Percentiles rank a stretch among this genome's conserved stretches.
phyloP scores from a whole-genome alignment of 2,888 invertebrate genomes.

The Serripes groenlandicus region DNA sequence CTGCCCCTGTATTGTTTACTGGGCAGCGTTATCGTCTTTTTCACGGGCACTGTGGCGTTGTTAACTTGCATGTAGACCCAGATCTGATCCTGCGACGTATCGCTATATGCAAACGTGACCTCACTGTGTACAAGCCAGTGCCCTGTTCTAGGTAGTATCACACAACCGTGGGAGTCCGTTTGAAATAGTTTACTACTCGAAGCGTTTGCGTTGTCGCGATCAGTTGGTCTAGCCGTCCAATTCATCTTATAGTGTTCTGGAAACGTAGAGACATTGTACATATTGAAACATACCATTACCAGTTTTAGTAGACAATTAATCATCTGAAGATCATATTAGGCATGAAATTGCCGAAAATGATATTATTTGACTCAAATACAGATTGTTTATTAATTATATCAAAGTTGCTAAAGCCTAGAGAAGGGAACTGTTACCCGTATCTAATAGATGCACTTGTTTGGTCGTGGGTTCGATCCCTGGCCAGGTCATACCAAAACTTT shows the following conservation, averaged over 20 bases:
- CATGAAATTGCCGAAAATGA: too few relatives aligned
- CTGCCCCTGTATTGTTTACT: neutral
- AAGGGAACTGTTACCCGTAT: too few relatives aligned
- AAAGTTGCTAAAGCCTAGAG: too few relatives aligned
- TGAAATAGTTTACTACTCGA: neutral
- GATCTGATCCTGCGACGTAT: neutral
- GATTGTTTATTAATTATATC: too few relatives aligned
- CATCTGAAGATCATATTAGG: too few relatives aligned
- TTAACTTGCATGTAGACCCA: constrained; percentile 10
- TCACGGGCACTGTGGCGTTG: neutral
- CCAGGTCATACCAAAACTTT: too few relatives aligned
- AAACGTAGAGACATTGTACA: too few relatives aligned
- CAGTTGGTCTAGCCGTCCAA: neutral
- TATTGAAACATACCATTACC: too few relatives aligned
- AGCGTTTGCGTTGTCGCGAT: neutral
- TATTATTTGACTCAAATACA: too few relatives aligned
- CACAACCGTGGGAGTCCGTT: neutral
- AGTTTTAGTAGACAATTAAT: too few relatives aligned
- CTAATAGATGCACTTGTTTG: too few relatives aligned
- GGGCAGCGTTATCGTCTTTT: constrained; percentile 7
- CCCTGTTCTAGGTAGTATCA: neutral
- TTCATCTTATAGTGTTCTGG: constrained; percentile 9
- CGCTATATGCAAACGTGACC: neutral
- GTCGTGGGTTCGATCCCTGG: too few relatives aligned
- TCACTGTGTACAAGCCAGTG: constrained; percentile 1